A percentile compares a stretch with the other conserved stretches of the same genome.
phyloP scores from a whole-genome alignment of 2,113 vertebrate species.

The Eulemur rufifrons region DNA sequence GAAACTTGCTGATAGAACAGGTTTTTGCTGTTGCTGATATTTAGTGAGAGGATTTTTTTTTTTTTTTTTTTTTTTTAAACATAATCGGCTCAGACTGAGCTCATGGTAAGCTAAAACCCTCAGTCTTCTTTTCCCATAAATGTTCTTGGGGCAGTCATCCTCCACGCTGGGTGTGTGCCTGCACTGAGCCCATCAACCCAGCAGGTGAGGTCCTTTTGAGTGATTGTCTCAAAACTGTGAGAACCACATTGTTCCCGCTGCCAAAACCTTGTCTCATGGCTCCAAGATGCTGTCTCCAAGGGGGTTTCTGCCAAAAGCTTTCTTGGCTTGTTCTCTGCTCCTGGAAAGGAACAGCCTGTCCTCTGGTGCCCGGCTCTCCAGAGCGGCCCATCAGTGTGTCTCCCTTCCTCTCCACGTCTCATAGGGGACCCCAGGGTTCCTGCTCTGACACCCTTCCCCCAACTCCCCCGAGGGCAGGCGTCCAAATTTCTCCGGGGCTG shows the following conservation, averaged over 20 bases:
- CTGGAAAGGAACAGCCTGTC: neutral
- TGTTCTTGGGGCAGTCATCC: neutral
- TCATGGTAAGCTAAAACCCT: neutral
- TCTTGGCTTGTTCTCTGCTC: conserved; percentile 14
- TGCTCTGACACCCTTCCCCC: neutral
- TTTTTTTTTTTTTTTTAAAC: neutral
- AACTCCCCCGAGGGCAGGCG: fast-evolving
- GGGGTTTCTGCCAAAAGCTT: neutral
- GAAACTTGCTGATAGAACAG: neutral
- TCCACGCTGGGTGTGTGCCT: neutral
- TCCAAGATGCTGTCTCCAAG: neutral
- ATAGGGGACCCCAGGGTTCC: neutral
- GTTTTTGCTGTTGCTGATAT: neutral
- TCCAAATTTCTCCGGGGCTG: neutral
- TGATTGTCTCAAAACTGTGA: neutral
- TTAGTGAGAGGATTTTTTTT: neutral
- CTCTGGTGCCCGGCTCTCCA: neutral
- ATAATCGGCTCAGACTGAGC: neutral
- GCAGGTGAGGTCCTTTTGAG: neutral
- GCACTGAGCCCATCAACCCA: fast-evolving
- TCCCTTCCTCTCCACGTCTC: neutral
- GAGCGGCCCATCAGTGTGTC: neutral
- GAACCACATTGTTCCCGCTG: neutral
- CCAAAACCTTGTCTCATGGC: neutral
- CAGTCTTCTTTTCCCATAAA: neutral